Percentiles rank a stretch among this genome's conserved stretches.
These are phyloP conservation scores for Cyclina sinensis DNA, from an alignment of 1,140 invertebrate genomes.

Conservation along the genomic window DNA sequence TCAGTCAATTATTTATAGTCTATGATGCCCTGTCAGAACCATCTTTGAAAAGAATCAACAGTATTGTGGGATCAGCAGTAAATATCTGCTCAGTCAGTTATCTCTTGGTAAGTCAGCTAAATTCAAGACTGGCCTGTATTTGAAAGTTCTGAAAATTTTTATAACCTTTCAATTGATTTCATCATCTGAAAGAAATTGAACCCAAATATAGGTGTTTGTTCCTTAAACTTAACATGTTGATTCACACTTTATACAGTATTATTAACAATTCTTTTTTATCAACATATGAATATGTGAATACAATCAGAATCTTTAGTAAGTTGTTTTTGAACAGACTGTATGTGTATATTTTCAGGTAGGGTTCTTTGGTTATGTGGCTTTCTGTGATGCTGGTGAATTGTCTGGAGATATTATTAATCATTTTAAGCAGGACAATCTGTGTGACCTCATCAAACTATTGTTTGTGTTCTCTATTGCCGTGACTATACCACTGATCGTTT, in stretches of 20 bases:
- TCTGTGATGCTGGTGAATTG: slow-evolving; percentile 90
- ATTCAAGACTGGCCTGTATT: no score
- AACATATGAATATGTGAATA: no score
- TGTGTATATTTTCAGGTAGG: slow-evolving; percentile 89
- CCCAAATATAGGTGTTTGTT: no score
- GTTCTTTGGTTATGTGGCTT: slow-evolving; percentile 98
- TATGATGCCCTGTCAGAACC: slow-evolving; percentile 96
- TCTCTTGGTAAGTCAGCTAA: slow-evolving; percentile 83
- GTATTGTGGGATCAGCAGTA: slow-evolving; percentile 94
- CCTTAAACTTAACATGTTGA: no score
- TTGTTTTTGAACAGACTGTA: no score
- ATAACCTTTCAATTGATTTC: no score
- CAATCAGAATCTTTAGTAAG: no score
- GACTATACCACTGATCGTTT: slow-evolving; percentile 98
- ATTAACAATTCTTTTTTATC: no score
- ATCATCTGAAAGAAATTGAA: no score
- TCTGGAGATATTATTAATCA: slow-evolving; percentile 96
- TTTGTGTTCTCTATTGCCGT: slow-evolving; percentile 98
- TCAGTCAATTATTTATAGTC: slow-evolving; percentile 97
- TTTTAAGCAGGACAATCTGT: slow-evolving; percentile 92
- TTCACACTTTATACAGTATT: no score
- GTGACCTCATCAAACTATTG: slow-evolving; percentile 90
- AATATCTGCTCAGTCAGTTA: slow-evolving; percentile 96
- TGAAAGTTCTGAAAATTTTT: no score
- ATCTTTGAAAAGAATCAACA: slow-evolving; percentile 95